Percentiles rank a stretch among this genome's conserved stretches.
Conservation (phyloP, 1,140 invertebrate genomes). For the Neomicropteryx cornuta region DNA sequence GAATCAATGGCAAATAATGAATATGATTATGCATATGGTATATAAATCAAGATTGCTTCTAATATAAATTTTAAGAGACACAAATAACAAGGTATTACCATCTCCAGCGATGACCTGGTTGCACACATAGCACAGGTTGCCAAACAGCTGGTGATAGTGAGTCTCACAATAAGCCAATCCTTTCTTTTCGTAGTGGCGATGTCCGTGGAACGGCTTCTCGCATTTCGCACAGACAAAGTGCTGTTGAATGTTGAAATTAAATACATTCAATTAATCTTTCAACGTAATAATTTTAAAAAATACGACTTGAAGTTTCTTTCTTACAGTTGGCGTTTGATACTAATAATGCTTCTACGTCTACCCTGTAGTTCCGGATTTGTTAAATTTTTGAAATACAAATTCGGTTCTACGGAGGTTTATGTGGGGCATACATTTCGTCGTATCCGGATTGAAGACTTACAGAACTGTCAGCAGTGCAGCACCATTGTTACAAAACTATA, state of each 20-base stretch:
- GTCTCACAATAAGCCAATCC: conserved; percentile 98
- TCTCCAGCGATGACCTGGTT: conserved; percentile 97
- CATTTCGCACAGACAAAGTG: conserved; percentile 99
- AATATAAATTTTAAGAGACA: conserved; percentile 6
- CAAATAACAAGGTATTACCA: conserved; percentile 51
- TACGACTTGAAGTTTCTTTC: too few relatives aligned
- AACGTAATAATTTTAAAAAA: too few relatives aligned
- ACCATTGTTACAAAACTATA: too few relatives aligned
- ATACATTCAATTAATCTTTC: too few relatives aligned
- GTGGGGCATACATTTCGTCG: conserved; percentile 40
- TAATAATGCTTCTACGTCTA: conserved; percentile 85
- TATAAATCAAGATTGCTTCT: neutral
- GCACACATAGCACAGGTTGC: conserved; percentile 97
- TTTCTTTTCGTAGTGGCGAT: conserved; percentile 98
- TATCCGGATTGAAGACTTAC: too few relatives aligned
- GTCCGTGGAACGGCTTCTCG: conserved; percentile 98
- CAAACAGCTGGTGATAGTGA: conserved; percentile 98
- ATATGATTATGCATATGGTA: too few relatives aligned
- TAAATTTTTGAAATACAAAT: conserved; percentile 81
- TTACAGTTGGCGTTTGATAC: too few relatives aligned
- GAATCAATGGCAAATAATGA: too few relatives aligned
- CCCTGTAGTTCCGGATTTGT: conserved; percentile 96
- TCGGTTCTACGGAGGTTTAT: conserved; percentile 95
- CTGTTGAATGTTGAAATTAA: conserved; percentile 47
- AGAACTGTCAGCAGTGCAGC: too few relatives aligned